phyloP scores from a whole-genome alignment of 2,797 vertebrate genomes.

The Eidolon dupreanum region DNA sequence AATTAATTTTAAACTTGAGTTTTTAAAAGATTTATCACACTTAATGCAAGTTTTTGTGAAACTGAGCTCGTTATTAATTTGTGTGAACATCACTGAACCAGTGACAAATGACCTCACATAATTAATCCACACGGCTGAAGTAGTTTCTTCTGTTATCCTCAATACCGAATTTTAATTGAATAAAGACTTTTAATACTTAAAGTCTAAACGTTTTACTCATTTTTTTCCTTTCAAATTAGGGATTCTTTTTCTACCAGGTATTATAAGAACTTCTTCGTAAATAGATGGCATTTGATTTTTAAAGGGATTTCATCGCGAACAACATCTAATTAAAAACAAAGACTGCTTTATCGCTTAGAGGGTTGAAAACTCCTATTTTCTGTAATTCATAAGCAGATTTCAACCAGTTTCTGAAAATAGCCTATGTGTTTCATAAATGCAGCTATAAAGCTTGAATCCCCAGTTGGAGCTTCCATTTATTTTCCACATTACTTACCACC shows the following conservation, averaged over 20 bases:
- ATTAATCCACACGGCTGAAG: constrained; percentile 40
- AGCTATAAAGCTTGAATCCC: constrained; percentile 14
- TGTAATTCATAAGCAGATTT: constrained; percentile 47
- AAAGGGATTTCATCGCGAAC: constrained; percentile 63
- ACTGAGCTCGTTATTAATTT: not conserved
- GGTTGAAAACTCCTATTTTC: not conserved
- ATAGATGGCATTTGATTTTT: constrained; percentile 57
- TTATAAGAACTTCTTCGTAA: constrained; percentile 42
- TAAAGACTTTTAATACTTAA: constrained; percentile 24
- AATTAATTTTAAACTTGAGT: not conserved
- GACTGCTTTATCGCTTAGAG: not conserved
- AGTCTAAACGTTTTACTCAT: constrained; percentile 1
- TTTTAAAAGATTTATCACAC: not conserved
- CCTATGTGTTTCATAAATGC: not conserved
- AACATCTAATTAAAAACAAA: constrained; percentile 70
- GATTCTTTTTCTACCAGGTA: constrained; percentile 57
- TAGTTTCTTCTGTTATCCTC: not conserved
- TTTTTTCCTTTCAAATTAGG: constrained; percentile 69
- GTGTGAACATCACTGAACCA: not conserved
- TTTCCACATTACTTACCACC: constrained; percentile 35
- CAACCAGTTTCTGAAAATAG: constrained; percentile 50
- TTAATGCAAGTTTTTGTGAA: not conserved
- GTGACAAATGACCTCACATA: not conserved
- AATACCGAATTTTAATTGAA: constrained; percentile 59
- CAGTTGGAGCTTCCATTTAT: constrained; percentile 44